Evolutionary conservation across 2,113 vertebrate species (phyloP).

Genomic region (Leuciscus idus): DNA sequence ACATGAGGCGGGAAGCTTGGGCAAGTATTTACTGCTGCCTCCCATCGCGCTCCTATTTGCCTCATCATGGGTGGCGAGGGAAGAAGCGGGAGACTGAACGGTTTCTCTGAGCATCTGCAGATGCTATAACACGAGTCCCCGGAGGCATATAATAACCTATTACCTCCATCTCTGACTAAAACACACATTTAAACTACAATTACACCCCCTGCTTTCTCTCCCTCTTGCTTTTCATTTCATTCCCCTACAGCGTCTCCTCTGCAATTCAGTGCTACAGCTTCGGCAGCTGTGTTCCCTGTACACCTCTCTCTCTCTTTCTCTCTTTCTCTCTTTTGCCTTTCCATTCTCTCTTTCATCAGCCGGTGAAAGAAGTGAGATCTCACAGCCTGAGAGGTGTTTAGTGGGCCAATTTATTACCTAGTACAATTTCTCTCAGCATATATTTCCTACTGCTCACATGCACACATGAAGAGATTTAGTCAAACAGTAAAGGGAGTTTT

Average conservation of each 20-base stretch:
- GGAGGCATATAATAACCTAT: slow-evolving; percentile 74
- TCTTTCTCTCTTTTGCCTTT: slow-evolving; percentile 32
- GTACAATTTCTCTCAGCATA: slow-evolving; percentile 7
- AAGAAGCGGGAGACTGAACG: slow-evolving; percentile 44
- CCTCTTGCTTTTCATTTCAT: slow-evolving; percentile 61
- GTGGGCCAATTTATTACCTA: slow-evolving; percentile 41
- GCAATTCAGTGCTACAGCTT: slow-evolving; percentile 60
- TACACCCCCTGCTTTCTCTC: slow-evolving; percentile 71
- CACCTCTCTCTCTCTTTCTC: slow-evolving; percentile 38
- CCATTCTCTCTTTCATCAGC: slow-evolving; percentile 36
- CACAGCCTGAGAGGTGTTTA: slow-evolving; percentile 40
- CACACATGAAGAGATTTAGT: slow-evolving; percentile 3
- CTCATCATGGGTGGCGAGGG: slow-evolving; percentile 64
- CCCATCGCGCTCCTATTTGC: slow-evolving; percentile 71
- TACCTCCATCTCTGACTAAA: slow-evolving; percentile 73
- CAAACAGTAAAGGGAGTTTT: background rate
- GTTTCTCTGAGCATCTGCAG: slow-evolving; percentile 71
- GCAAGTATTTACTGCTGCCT: slow-evolving; percentile 69
- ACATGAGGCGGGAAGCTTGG: slow-evolving; percentile 61
- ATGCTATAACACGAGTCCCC: slow-evolving; percentile 64
- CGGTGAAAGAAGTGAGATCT: slow-evolving; percentile 46
- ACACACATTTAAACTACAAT: slow-evolving; percentile 77
- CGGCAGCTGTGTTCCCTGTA: slow-evolving; percentile 31
- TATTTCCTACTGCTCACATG: slow-evolving; percentile 32
- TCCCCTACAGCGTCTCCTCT: slow-evolving; percentile 59